A percentile compares a stretch with the other conserved stretches of the same genome.
These are phyloP conservation scores for Macrotrachela quadricornifera DNA, from an alignment of 1,140 invertebrate species.

Conservation along the genomic window DNA sequence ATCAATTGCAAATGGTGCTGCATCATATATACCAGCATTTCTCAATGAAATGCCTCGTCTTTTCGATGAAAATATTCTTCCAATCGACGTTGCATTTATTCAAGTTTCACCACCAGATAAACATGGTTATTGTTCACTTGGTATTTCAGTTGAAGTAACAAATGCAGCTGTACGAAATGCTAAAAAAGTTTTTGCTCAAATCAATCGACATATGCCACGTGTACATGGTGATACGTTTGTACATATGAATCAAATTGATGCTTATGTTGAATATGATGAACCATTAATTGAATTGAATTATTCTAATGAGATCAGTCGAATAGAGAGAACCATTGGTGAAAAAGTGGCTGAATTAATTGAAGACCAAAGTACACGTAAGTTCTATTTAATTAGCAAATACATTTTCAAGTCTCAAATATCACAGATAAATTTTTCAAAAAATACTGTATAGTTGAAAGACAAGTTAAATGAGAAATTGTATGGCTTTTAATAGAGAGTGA, in stretches of 20 bases:
- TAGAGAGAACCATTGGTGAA: constrained; percentile 59
- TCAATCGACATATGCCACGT: constrained; percentile 64
- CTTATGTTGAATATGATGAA: constrained; percentile 49
- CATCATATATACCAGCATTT: constrained; percentile 70
- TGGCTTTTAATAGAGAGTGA: too few species aligned
- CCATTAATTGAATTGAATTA: constrained; percentile 46
- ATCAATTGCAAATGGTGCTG: constrained; percentile 58
- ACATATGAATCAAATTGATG: constrained; percentile 70
- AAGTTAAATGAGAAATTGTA: constrained; percentile 65
- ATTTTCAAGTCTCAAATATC: too few species aligned
- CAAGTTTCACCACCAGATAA: constrained; percentile 61
- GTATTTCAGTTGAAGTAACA: constrained; percentile 73
- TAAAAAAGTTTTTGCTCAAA: constrained; percentile 52
- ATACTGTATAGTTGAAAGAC: too few species aligned
- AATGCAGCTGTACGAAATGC: constrained; percentile 59
- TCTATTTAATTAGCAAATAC: too few species aligned
- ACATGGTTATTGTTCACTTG: constrained; percentile 70
- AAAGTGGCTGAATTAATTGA: constrained; percentile 46
- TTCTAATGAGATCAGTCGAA: constrained; percentile 39
- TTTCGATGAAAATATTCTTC: constrained; percentile 56
- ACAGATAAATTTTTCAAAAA: too few species aligned
- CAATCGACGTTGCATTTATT: constrained; percentile 63
- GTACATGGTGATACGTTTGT: constrained; percentile 71
- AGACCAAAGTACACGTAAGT: too few species aligned
- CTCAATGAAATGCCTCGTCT: constrained; percentile 68